These are phyloP conservation scores for Sorex fumeus DNA, from an alignment of 2,113 vertebrate species.

Conservation along the genomic window DNA sequence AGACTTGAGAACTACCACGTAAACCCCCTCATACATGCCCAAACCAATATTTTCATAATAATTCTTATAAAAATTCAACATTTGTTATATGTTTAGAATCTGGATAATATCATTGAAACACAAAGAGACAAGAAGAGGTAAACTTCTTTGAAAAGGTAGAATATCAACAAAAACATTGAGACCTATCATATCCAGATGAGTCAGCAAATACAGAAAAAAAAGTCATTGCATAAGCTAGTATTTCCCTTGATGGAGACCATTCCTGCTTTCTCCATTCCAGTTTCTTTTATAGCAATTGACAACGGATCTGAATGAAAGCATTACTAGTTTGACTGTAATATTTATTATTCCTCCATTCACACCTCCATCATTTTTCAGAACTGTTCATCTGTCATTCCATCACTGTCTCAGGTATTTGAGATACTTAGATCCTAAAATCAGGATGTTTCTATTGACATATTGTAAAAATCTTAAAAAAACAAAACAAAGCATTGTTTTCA, in stretches of 20 bases:
- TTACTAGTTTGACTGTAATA: background rate
- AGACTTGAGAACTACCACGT: too few relatives aligned
- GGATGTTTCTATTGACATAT: background rate
- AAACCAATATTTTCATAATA: background rate
- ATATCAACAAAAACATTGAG: background rate
- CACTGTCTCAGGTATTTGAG: background rate
- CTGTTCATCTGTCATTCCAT: background rate
- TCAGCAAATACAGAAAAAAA: conserved; percentile 36
- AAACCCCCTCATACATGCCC: too few relatives aligned
- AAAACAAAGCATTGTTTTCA: background rate
- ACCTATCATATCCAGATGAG: background rate
- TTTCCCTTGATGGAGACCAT: background rate
- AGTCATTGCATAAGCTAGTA: background rate
- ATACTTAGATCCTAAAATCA: background rate
- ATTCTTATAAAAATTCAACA: background rate
- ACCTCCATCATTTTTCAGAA: background rate
- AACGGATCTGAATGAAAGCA: background rate
- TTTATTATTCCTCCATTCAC: background rate
- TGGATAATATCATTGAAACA: background rate
- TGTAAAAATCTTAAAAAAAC: too few relatives aligned
- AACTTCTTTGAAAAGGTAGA: conserved; percentile 6
- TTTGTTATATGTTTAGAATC: background rate
- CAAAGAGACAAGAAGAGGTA: background rate
- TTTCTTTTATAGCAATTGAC: conserved; percentile 32
- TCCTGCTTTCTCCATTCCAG: background rate